Percentiles rank a stretch among this genome's conserved stretches.
Conservation (phyloP, 2,888 invertebrate species). For the Erannis defoliaria region DNA sequence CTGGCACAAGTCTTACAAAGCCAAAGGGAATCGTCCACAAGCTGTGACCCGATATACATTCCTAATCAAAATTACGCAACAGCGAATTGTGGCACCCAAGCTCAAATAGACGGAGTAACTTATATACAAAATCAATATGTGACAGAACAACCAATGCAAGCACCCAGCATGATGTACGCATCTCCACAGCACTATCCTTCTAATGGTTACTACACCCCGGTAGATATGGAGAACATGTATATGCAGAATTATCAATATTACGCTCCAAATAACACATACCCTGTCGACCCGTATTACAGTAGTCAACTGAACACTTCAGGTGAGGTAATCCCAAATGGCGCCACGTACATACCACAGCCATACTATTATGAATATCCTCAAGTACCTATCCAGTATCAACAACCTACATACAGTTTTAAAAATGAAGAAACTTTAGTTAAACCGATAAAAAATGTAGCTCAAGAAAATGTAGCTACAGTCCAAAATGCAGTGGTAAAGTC, state of each 20-base stretch:
- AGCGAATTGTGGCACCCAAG: constrained; percentile 72
- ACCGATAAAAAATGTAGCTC: constrained; percentile 39
- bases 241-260: constrained; percentile 79
- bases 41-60: constrained; percentile 59
- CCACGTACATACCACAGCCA: constrained; percentile 72
- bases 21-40: constrained; percentile 69
- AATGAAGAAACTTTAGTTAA: neutral
- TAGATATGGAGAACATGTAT: constrained; percentile 70
- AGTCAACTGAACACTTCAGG: constrained; percentile 59
- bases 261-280: constrained; percentile 65
- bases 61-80: constrained; percentile 63
- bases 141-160: constrained; percentile 67
- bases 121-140: constrained; percentile 76
- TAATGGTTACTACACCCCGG: constrained; percentile 72
- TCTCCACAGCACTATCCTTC: constrained; percentile 71
- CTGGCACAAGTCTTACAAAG: constrained; percentile 91
- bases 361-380: constrained; percentile 75
- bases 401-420: constrained; percentile 49
- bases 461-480: constrained; percentile 49
- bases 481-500: constrained; percentile 68
- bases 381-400: constrained; percentile 60
- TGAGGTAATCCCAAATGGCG: constrained; percentile 57
- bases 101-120: constrained; percentile 68
- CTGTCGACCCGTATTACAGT: constrained; percentile 64
- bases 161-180: constrained; percentile 67